Base-by-base conservation (phyloP, 2,888 invertebrate species). In the Baccha elongata region DNA sequence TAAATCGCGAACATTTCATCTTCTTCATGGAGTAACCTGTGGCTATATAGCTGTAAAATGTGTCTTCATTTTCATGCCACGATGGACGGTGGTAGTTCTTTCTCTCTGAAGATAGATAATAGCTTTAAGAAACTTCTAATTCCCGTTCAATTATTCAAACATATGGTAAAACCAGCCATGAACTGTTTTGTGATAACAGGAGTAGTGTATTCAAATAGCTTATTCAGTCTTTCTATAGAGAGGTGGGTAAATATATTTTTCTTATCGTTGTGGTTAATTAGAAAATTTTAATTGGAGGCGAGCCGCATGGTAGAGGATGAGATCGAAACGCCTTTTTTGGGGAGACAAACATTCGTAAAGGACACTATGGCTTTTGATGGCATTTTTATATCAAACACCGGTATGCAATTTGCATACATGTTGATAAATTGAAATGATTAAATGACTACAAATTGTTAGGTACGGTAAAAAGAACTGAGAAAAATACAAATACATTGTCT, bases 261-360 rank as follows among this genome's bases (percentile, higher is more conserved):
- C 60, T 71, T 74, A 64, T 80, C 80, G 53, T 48, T 68, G 5
- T 62, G 32, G 64, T 76, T 83, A 83, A 83, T 81, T 72, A 75
- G 67, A 76, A 72, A 83, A 58, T 67, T 76, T 83, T 83, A 83
- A 83, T 83, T 83, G 81, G 76, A 64, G 46, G 0, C n/a, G 19
- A 13, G 3, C 5, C n/a, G 1, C 3, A 19, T 11, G 17, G 11
- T 40, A 19, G 1, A 48, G 52, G 13, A 35, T 48, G 23, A 32
- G 15, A 21, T 53, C 10, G 13, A 50, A 37, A 21, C 11, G 64
- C 73, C 68, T 69, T 73, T 68, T 50, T 32, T 35, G 35, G 53
- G 3, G 13, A 46, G 60, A 37, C 26, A 6, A 62, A 40, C 26
- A 26, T 48, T 26, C 8, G 1, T 8, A 48, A 40, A 53, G 55